A percentile compares a stretch with the other conserved stretches of the same genome.
These are phyloP conservation scores for Phalera bucephala DNA, from an alignment of 2,888 invertebrate species.

Conservation along the genomic window DNA sequence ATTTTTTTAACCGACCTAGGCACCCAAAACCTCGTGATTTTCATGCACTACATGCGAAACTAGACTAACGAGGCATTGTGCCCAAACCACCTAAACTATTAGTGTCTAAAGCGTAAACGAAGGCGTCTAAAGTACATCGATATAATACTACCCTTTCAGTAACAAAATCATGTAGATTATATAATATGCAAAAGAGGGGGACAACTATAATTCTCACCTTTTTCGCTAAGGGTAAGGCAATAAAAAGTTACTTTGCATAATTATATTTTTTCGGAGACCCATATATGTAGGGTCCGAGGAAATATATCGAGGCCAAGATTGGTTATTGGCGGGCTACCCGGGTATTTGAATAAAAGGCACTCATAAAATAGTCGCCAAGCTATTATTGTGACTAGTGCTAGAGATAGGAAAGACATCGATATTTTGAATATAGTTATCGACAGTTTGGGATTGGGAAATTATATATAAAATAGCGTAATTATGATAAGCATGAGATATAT, in stretches of 20 bases:
- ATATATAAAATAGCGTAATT: too few species aligned
- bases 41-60: too few species aligned
- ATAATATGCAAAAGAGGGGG: neutral
- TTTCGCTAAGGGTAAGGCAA: slow-evolving; percentile 20
- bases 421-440: slow-evolving; percentile 12
- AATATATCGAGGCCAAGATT: slow-evolving; percentile 53
- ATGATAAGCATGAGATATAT: too few species aligned
- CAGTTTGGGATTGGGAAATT: too few species aligned
- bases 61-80: too few species aligned
- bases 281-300: slow-evolving; percentile 52
- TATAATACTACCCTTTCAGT: too few species aligned
- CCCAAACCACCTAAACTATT: too few species aligned
- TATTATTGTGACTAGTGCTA: slow-evolving; percentile 64
- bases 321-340: slow-evolving; percentile 70
- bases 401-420: slow-evolving; percentile 28
- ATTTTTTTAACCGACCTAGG: too few species aligned
- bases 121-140: too few species aligned
- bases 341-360: slow-evolving; percentile 78
- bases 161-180: too few species aligned
- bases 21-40: too few species aligned
- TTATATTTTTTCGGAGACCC: slow-evolving; percentile 27
- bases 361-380: slow-evolving; percentile 74
- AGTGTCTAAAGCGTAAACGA: too few species aligned
- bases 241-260: slow-evolving; percentile 35
- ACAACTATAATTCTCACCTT: slow-evolving; percentile 26